phyloP scores from a whole-genome alignment of 2,888 invertebrate species.

The Drosophila multiciliata region DNA sequence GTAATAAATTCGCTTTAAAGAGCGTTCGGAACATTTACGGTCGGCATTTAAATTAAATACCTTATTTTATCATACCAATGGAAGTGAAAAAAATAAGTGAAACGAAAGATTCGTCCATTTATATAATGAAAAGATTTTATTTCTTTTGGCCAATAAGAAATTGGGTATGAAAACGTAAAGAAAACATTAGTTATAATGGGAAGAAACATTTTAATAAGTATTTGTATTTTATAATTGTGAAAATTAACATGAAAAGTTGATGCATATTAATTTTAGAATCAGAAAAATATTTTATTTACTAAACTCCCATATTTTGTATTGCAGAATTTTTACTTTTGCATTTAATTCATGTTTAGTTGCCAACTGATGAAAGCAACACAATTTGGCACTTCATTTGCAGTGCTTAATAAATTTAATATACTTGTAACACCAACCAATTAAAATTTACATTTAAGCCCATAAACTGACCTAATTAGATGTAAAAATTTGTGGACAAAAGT shows the following conservation, averaged over 20 bases:
- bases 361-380: not conserved
- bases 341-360: not conserved
- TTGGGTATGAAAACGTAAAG: not conserved
- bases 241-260: not conserved
- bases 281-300: not conserved
- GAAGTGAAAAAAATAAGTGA: not conserved
- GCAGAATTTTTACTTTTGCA: too few relatives aligned
- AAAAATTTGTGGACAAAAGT: slow-evolving; percentile 45
- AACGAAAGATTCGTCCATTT: not conserved
- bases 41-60: slow-evolving; percentile 69
- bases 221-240: not conserved
- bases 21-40: slow-evolving; percentile 64
- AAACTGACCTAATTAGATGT: slow-evolving; percentile 55
- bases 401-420: slow-evolving; percentile 1
- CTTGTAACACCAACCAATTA: not conserved
- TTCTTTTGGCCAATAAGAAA: not conserved
- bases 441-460: slow-evolving; percentile 24
- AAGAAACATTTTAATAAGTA: not conserved
- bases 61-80: slow-evolving; percentile 8
- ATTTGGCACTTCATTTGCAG: not conserved
- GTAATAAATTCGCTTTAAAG: slow-evolving; percentile 68
- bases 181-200: not conserved
- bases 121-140: slow-evolving; percentile 1
- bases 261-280: not conserved
- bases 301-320: not conserved